A percentile compares a stretch with the other conserved stretches of the same genome.
phyloP scores from a whole-genome alignment of 2,113 vertebrate genomes.

The Misgurnus anguillicaudatus region DNA sequence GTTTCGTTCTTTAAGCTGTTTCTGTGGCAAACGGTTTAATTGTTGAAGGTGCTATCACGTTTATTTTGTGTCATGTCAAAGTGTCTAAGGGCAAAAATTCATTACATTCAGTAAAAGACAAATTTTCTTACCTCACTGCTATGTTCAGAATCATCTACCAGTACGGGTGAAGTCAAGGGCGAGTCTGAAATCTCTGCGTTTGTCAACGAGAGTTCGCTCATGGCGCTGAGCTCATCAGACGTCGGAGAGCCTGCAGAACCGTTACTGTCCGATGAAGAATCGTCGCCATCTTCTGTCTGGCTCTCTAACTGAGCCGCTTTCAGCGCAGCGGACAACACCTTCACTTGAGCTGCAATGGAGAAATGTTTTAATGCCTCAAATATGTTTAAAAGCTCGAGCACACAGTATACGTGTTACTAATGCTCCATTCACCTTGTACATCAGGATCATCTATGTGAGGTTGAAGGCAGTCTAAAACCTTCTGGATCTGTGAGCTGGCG shows the following conservation, averaged over 20 bases:
- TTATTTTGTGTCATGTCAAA: too few species aligned
- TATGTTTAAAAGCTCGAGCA: not conserved
- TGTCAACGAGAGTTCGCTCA: slow-evolving; percentile 65
- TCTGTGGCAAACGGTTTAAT: too few species aligned
- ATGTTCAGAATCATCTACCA: slow-evolving; percentile 52
- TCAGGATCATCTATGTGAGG: slow-evolving; percentile 84
- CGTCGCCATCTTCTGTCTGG: slow-evolving; percentile 61
- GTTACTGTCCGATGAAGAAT: slow-evolving; percentile 48
- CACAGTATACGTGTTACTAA: not conserved
- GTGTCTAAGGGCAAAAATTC: too few species aligned
- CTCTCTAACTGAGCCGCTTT: slow-evolving; percentile 77
- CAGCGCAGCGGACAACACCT: slow-evolving; percentile 84
- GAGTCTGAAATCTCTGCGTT: slow-evolving; percentile 64
- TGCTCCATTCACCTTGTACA: slow-evolving; percentile 78
- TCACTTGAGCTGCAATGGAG: slow-evolving; percentile 78
- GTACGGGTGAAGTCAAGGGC: slow-evolving; percentile 60
- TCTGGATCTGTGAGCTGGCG: slow-evolving; percentile 83
- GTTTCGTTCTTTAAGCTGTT: too few species aligned
- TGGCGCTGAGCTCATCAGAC: slow-evolving; percentile 38
- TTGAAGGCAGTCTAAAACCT: slow-evolving; percentile 83
- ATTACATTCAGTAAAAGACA: too few species aligned
- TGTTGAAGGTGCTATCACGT: too few species aligned
- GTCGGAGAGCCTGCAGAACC: slow-evolving; percentile 30
- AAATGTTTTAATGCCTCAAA: not conserved
- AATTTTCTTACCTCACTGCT: slow-evolving; percentile 47